Evolutionary conservation across 2,113 vertebrate genomes (phyloP).

Genomic region (Alligator mississippiensis): DNA sequence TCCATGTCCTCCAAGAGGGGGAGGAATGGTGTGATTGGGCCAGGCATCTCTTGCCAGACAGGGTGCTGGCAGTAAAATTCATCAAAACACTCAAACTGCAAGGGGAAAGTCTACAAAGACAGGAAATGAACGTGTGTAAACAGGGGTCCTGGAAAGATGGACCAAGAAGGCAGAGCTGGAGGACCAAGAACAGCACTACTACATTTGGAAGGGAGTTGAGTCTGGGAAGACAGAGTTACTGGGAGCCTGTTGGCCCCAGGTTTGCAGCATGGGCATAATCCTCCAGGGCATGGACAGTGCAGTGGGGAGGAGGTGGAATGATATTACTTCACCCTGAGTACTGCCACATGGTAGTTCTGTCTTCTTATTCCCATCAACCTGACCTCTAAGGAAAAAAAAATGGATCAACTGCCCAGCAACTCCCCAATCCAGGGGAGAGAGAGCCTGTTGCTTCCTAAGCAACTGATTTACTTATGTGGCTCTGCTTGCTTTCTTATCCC

Average conservation of each 20-base stretch:
- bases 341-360: accelerated
- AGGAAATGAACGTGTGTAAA: neutral
- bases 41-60: neutral
- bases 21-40: neutral
- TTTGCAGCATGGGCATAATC: neutral
- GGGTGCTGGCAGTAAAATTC: neutral
- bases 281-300: neutral
- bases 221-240: neutral
- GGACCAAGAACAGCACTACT: conserved; percentile 57
- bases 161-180: conserved; percentile 17
- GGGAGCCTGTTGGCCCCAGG: neutral
- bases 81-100: neutral
- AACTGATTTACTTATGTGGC: conserved; percentile 3
- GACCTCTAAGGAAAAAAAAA: neutral
- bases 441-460: neutral
- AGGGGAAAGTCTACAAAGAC: neutral
- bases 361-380: conserved; percentile 20
- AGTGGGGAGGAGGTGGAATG: neutral
- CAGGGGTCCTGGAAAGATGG: neutral
- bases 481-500: neutral
- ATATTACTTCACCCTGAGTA: neutral
- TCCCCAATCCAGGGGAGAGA: neutral
- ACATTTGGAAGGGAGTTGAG: neutral
- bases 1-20: neutral
- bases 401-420: neutral